These are phyloP conservation scores for Strix aluco DNA, from an alignment of 2,113 vertebrate species.

Conservation along the genomic window DNA sequence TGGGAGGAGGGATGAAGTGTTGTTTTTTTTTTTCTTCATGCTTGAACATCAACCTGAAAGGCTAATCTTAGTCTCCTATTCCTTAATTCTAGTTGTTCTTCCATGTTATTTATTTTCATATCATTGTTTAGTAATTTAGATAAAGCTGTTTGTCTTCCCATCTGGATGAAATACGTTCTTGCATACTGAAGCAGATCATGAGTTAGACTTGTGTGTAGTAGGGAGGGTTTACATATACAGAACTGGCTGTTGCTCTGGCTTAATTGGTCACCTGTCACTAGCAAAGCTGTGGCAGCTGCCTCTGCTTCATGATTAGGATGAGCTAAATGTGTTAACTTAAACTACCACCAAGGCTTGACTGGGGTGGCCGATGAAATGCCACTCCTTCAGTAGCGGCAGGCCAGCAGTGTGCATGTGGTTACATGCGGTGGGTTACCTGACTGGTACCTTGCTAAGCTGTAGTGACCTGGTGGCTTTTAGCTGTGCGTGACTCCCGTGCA, in stretches of 20 bases:
- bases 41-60: neutral
- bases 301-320: neutral
- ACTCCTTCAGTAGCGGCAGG: neutral
- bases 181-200: neutral
- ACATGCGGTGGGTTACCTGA: neutral
- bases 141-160: neutral
- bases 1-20: neutral
- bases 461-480: neutral
- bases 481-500: rapidly evolving
- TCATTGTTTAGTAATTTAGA: neutral
- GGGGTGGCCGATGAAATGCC: neutral
- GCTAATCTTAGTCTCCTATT: neutral
- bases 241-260: neutral
- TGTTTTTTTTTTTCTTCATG: neutral
- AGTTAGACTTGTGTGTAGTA: neutral
- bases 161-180: neutral
- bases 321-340: neutral
- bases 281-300: neutral
- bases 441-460: neutral
- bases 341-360: neutral
- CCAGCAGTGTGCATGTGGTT: neutral
- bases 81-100: neutral
- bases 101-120: neutral
- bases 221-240: neutral
- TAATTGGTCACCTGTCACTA: neutral